phyloP scores from a whole-genome alignment of 1,140 invertebrate species.

The Drosophila funebris region DNA sequence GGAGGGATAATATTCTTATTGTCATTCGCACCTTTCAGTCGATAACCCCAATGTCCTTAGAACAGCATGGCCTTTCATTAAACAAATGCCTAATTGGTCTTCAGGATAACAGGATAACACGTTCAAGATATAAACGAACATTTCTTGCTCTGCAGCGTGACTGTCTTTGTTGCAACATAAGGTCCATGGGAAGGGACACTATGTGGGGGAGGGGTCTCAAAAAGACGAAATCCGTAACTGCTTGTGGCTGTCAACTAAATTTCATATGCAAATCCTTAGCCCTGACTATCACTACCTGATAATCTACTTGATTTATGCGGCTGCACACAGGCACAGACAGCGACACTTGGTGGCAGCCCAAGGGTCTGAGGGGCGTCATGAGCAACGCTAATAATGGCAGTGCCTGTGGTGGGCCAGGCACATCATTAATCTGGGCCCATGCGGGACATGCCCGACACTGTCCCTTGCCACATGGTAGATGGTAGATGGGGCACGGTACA shows the following conservation, averaged over 20 bases:
- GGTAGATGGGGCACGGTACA: slow-evolving; percentile 13
- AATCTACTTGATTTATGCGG: slow-evolving; percentile 74
- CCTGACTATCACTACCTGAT: slow-evolving; percentile 72
- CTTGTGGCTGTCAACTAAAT: slow-evolving; percentile 71
- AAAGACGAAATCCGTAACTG: slow-evolving; percentile 39
- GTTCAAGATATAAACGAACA: slow-evolving; percentile 14
- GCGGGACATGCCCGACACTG: slow-evolving; percentile 48
- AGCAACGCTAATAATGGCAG: slow-evolving; percentile 56
- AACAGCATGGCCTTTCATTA: slow-evolving; percentile 28
- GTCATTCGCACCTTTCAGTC: slow-evolving; percentile 19
- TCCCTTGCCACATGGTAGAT: not conserved
- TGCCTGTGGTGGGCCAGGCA: slow-evolving; percentile 41
- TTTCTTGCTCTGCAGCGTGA: not conserved
- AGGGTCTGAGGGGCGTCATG: slow-evolving; percentile 16
- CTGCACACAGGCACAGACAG: slow-evolving; percentile 35
- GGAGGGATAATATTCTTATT: not conserved
- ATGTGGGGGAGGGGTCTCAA: not conserved
- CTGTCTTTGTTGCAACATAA: not conserved
- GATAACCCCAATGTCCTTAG: slow-evolving; percentile 13
- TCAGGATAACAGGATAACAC: slow-evolving; percentile 25
- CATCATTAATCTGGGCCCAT: slow-evolving; percentile 73
- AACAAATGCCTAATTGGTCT: slow-evolving; percentile 37
- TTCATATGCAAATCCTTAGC: slow-evolving; percentile 73
- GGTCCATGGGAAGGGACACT: too few relatives aligned
- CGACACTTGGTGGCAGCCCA: not conserved